Percentiles rank a stretch among this genome's conserved stretches.
Conservation (phyloP, 2,888 invertebrate genomes). For the Halictus ligatus region DNA sequence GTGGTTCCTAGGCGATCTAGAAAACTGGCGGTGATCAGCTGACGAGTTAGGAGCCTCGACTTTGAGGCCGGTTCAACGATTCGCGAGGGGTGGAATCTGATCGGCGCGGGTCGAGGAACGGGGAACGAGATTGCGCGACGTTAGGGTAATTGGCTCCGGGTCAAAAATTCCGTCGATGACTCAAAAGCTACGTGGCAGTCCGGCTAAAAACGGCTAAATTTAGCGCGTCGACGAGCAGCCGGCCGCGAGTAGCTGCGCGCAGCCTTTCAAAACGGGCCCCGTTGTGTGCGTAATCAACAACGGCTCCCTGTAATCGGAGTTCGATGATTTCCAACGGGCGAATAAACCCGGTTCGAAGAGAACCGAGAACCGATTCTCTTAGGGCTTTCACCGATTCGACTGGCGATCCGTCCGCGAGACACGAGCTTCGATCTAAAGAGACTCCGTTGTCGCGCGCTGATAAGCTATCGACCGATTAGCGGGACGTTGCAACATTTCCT, state of each 20-base stretch:
- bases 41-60: background rate
- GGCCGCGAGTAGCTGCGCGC: constrained; percentile 48
- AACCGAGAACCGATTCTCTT: background rate
- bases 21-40: background rate
- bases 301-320: constrained; percentile 34
- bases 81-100: background rate
- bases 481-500: background rate
- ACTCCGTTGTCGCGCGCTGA: background rate
- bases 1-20: too few relatives aligned
- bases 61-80: constrained; percentile 1
- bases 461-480: background rate
- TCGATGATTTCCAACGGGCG: constrained; percentile 44
- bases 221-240: constrained; percentile 39
- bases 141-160: constrained; percentile 57
- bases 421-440: background rate
- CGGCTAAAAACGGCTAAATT: constrained; percentile 66
- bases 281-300: constrained; percentile 47
- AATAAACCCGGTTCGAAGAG: constrained; percentile 19
- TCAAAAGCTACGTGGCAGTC: constrained; percentile 60
- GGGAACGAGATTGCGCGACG: constrained; percentile 42
- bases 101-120: constrained; percentile 7
- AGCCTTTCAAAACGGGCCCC: constrained; percentile 20
- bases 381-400: background rate
- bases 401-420: background rate
- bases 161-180: constrained; percentile 67